Conservation (phyloP, 1,140 invertebrate genomes). For the Atta colombica region DNA sequence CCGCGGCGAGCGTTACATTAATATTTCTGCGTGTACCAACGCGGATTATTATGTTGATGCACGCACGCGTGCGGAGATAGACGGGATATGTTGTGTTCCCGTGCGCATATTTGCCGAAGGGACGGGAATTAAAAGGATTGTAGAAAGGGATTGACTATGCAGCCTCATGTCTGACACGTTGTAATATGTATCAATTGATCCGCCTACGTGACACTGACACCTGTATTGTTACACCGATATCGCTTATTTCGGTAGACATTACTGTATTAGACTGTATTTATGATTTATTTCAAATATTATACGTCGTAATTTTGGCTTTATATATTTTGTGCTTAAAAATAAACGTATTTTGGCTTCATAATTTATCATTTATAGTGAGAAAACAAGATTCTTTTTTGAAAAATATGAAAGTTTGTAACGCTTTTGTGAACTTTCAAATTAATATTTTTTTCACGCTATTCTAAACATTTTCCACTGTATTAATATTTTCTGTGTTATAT, state of each 20-base stretch:
- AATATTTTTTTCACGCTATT: neutral
- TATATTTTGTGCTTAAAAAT: neutral
- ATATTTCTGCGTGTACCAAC: constrained; percentile 73
- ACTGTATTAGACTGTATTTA: too few relatives aligned
- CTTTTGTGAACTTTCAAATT: neutral
- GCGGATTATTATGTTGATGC: constrained; percentile 67
- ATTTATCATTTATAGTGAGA: neutral
- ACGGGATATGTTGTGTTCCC: constrained; percentile 57
- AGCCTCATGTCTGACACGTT: neutral
- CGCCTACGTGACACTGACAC: constrained; percentile 9
- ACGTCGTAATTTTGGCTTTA: neutral
- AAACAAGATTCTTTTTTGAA: neutral
- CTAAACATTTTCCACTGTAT: constrained; percentile 1
- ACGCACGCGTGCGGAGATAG: constrained; percentile 20
- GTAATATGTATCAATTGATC: constrained; percentile 22
- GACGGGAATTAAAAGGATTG: constrained; percentile 43
- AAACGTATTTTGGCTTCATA: neutral
- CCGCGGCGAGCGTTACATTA: constrained; percentile 48
- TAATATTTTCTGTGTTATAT: constrained; percentile 21
- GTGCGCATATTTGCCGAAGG: constrained; percentile 53
- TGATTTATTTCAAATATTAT: too few relatives aligned
- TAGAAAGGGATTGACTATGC: constrained; percentile 27
- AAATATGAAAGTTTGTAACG: neutral
- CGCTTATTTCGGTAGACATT: neutral
- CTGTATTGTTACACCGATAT: constrained; percentile 22